A percentile compares a stretch with the other conserved stretches of the same genome.
Conservation (phyloP, 1,140 invertebrate species). For the Zaprionus gabonicus region DNA sequence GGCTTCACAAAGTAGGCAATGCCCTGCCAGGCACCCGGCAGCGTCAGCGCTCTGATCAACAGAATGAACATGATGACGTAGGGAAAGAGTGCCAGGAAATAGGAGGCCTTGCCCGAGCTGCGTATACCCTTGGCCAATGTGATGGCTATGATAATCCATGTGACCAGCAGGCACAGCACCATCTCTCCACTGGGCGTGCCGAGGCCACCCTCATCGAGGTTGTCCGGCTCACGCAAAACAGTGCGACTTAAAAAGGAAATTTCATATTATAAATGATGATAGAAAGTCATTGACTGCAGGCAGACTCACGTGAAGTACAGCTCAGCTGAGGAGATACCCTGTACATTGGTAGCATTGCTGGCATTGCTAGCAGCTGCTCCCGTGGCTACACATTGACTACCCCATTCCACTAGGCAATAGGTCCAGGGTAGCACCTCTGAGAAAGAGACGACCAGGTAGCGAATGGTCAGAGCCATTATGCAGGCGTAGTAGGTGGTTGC, state of each 20-base stretch:
- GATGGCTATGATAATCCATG: slow-evolving; percentile 89
- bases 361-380: slow-evolving; percentile 29
- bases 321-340: slow-evolving; percentile 82
- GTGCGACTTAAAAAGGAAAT: slow-evolving; percentile 84
- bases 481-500: slow-evolving; percentile 91
- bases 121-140: slow-evolving; percentile 88
- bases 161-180: slow-evolving; percentile 88
- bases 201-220: slow-evolving; percentile 87
- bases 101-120: slow-evolving; percentile 88
- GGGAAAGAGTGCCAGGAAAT: slow-evolving; percentile 91
- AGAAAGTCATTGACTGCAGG: not conserved
- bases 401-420: slow-evolving; percentile 87
- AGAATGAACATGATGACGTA: slow-evolving; percentile 89
- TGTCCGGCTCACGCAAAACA: slow-evolving; percentile 86
- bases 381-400: slow-evolving; percentile 84
- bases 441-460: slow-evolving; percentile 89
- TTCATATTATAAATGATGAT: not conserved
- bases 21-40: slow-evolving; percentile 90
- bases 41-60: slow-evolving; percentile 88
- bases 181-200: slow-evolving; percentile 88
- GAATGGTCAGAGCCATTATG: slow-evolving; percentile 89
- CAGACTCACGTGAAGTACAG: slow-evolving; percentile 84
- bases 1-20: slow-evolving; percentile 91
- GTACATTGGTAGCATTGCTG: slow-evolving; percentile 3
- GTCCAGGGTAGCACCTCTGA: slow-evolving; percentile 88